Evolutionary conservation across 2,113 vertebrate species (phyloP), one percentile per base, ranked within the genome.

Genomic region (Sula dactylatra): DNA sequence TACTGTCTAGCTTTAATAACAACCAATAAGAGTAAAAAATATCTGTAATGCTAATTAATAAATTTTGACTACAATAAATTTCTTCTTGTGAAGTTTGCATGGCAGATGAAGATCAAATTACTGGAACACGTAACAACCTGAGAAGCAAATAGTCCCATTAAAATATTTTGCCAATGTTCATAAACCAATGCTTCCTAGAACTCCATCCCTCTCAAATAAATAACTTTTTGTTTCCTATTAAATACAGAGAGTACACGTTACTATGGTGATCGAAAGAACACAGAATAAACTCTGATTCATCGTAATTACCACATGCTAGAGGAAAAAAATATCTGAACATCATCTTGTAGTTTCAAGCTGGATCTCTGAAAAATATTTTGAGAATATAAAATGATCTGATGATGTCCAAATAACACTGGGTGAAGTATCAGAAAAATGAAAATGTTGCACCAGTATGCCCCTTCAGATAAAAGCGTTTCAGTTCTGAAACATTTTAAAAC

Each of bases 141-240:
- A 90, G 85, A 86, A 86, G 72, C 24, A 91, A 88, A 80, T 64
- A 91, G 42, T 86, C 42, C 50, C 47, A 73, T 83, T 97, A 95
- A 91, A 86, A 94, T 94, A 56, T 90, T 96, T 94, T 87, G 58
- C 66, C 55, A 78, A 4, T 7, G 52, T 90, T 96, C 89, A 64
- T 82, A 96, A 93, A 78, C 64, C 65, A 45, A 2, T 74, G 52
- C 66, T 85, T 95, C 54, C 62, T 90, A 91, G 82, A 94, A 80
- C 56, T 78, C 85, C 55, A 52, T 88, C 34, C 44, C 67, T 92
- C 73, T 78, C 86, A 93, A 96, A 82, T 93, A 96, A 93, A 91
- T 93, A 96, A 97, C 80, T 96, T 97, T 97, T 93, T 97, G 81
- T 87, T 97, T 85, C 92, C 34, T 80, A 45, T 95, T 93, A 94